These are phyloP conservation scores for Syrista parreyssii DNA, from an alignment of 2,888 invertebrate genomes.

Conservation along the genomic window DNA sequence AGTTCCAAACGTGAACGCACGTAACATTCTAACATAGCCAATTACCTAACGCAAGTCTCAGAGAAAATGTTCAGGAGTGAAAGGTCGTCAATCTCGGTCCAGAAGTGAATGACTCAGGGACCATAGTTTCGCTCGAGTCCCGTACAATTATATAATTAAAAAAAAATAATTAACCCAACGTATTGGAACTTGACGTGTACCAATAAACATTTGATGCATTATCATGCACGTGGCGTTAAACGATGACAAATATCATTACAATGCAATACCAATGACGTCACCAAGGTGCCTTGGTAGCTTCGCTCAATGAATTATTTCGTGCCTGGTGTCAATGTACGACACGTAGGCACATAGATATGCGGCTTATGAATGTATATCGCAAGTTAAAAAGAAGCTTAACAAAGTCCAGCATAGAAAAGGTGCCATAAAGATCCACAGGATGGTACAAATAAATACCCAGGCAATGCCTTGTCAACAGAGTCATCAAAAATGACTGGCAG, in stretches of 20 bases:
- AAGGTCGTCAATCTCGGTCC: slow-evolving; percentile 25
- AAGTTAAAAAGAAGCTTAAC: not conserved
- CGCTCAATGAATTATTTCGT: not conserved
- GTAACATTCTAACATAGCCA: not conserved
- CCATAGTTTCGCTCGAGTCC: not conserved
- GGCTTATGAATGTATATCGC: not conserved
- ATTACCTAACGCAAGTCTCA: not conserved
- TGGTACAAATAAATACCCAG: not conserved
- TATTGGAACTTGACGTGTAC: not conserved
- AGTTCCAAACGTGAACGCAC: not conserved
- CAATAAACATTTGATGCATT: not conserved
- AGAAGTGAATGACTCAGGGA: not conserved
- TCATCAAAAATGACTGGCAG: not conserved
- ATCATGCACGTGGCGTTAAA: not conserved
- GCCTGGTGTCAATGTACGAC: not conserved
- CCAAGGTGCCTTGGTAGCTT: not conserved
- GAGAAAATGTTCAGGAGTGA: slow-evolving; percentile 30
- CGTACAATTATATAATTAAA: not conserved
- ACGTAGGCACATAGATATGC: not conserved
- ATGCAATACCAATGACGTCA: not conserved
- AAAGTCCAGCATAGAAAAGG: not conserved
- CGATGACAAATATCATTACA: not conserved
- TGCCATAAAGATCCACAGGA: not conserved
- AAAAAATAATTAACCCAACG: not conserved
- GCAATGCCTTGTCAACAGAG: not conserved